These are phyloP conservation scores for Lacerta bilineata DNA, from an alignment of 2,797 vertebrate genomes.

Conservation along the genomic window DNA sequence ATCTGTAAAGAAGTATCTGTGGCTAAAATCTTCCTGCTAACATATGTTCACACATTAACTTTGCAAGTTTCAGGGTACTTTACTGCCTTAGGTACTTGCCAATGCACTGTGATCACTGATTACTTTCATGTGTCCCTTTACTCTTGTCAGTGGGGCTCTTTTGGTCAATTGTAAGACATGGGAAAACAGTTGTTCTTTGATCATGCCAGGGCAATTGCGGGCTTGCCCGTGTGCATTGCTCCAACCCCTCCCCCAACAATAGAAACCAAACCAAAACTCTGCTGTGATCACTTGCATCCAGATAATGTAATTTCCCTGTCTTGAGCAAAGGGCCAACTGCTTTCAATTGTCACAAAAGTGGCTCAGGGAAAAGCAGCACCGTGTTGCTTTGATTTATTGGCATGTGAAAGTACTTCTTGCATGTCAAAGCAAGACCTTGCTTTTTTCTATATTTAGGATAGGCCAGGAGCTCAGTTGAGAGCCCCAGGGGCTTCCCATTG, in stretches of 20 bases:
- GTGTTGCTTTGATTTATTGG: background rate
- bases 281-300: background rate
- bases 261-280: background rate
- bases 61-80: background rate
- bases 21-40: conserved; percentile 27
- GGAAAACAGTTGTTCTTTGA: conserved; percentile 5
- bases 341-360: background rate
- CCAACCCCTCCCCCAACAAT: background rate
- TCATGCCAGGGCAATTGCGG: background rate
- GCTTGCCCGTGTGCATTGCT: background rate
- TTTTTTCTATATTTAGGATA: background rate
- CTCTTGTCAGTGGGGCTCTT: background rate
- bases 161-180: background rate
- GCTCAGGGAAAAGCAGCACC: background rate
- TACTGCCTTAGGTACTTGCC: conserved; percentile 8
- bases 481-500: background rate
- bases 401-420: background rate
- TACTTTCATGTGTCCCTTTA: background rate
- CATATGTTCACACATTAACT: conserved; percentile 32
- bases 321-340: background rate
- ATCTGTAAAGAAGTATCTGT: conserved; percentile 43
- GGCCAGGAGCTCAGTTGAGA: background rate
- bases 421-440: background rate
- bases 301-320: conserved; percentile 16
- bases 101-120: background rate